Percentiles rank a stretch among this genome's conserved stretches.
phyloP scores from a whole-genome alignment of 2,113 vertebrate genomes.

The Cyphomyrus discorhynchus region DNA sequence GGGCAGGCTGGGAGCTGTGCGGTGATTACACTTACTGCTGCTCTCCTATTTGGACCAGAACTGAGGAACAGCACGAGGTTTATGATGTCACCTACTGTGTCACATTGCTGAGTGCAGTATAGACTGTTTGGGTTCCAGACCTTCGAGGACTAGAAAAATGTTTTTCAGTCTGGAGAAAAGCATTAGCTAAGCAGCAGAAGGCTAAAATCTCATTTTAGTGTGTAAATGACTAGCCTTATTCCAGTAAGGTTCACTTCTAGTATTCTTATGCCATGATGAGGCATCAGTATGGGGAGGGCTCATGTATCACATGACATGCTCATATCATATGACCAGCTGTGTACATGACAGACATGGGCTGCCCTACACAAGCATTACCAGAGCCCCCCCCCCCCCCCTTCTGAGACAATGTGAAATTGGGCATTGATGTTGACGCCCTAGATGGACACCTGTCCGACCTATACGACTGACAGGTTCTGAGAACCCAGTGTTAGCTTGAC shows the following conservation, averaged over 20 bases:
- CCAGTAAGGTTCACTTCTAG: not conserved
- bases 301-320: not conserved
- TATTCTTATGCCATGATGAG: not conserved
- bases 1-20: conserved; percentile 31
- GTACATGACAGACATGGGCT: not conserved
- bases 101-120: not conserved
- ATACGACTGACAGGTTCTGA: not conserved
- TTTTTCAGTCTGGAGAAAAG: not conserved
- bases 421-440: not conserved
- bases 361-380: not conserved
- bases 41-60: conserved; percentile 38
- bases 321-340: not conserved
- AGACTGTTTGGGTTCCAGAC: not conserved
- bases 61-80: not conserved
- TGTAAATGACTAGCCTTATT: not conserved
- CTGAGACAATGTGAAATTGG: not conserved
- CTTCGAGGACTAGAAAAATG: not conserved
- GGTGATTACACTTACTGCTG: conserved; percentile 41
- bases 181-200: not conserved
- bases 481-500: not conserved
- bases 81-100: not conserved
- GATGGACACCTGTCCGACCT: not conserved
- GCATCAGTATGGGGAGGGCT: not conserved
- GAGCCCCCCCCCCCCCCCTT: not conserved
- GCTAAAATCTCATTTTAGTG: not conserved